Evolutionary conservation across 2,888 invertebrate genomes (phyloP).

Genomic region (Gryllus longicercus): DNA sequence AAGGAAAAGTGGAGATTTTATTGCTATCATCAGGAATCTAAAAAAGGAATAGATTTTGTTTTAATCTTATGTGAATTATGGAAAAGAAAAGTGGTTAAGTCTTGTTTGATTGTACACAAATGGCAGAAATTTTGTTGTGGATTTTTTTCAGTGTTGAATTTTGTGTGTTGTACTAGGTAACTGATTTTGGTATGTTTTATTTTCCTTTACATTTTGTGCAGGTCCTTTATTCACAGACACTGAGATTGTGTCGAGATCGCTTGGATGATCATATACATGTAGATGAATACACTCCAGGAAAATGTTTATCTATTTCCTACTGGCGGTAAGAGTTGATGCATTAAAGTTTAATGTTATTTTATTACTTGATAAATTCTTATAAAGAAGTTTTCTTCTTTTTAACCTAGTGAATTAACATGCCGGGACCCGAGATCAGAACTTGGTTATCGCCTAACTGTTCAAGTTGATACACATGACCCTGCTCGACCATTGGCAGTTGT

Average conservation of each 20-base stretch:
- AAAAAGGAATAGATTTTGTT: too few relatives aligned
- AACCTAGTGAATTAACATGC: constrained; percentile 54
- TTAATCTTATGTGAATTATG: too few relatives aligned
- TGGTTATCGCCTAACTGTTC: constrained; percentile 83
- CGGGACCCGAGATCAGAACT: constrained; percentile 78
- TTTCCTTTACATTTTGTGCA: constrained; percentile 33
- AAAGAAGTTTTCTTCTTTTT: constrained; percentile 24
- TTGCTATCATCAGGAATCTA: too few relatives aligned
- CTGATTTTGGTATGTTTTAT: too few relatives aligned
- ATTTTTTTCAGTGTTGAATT: too few relatives aligned
- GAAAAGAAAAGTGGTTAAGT: too few relatives aligned
- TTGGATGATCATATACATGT: constrained; percentile 84
- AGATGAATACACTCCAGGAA: constrained; percentile 87
- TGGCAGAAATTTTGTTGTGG: too few relatives aligned
- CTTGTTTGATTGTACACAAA: too few relatives aligned
- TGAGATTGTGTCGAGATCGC: constrained; percentile 81
- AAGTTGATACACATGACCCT: constrained; percentile 78
- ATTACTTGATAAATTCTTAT: too few relatives aligned
- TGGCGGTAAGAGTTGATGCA: constrained; percentile 68
- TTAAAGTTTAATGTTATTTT: too few relatives aligned
- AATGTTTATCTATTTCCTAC: constrained; percentile 86
- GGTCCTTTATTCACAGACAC: constrained; percentile 80
- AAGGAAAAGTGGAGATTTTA: too few relatives aligned
- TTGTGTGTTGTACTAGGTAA: too few relatives aligned
- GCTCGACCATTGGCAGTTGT: constrained; percentile 70